Percentiles rank a stretch among this genome's conserved stretches.
phyloP scores from a whole-genome alignment of 92 coral and sea anemone genomes.

The Heteractis magnifica region DNA sequence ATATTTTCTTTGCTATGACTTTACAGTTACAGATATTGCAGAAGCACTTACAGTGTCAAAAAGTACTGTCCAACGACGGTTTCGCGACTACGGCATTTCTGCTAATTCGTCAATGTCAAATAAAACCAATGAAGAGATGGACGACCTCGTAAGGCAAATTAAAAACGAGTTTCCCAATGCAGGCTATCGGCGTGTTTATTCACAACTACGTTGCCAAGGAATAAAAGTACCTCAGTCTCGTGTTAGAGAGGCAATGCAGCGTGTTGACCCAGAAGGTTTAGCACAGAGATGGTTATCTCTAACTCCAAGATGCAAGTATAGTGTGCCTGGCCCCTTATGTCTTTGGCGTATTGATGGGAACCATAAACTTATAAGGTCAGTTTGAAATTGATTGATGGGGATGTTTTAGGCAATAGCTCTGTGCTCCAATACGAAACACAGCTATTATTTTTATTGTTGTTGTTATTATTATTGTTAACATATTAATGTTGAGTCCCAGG shows the following conservation, averaged over 20 bases:
- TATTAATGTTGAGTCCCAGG: too few relatives aligned
- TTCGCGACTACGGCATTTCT: constrained; percentile 46
- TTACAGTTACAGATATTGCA: constrained; percentile 59
- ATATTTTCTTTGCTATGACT: constrained; percentile 59
- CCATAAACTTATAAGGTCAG: constrained; percentile 61
- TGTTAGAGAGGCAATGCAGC: constrained; percentile 59
- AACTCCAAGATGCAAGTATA: constrained; percentile 56
- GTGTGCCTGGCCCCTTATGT: constrained; percentile 62
- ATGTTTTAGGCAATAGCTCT: too few relatives aligned
- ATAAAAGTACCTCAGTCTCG: constrained; percentile 48
- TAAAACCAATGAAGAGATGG: constrained; percentile 51
- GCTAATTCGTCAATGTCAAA: constrained; percentile 25
- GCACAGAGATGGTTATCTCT: constrained; percentile 58
- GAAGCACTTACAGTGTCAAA: constrained; percentile 52
- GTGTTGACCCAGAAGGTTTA: constrained; percentile 62
- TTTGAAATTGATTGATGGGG: background rate
- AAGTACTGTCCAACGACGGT: constrained; percentile 52
- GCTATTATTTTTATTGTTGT: too few relatives aligned
- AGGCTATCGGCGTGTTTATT: constrained; percentile 26
- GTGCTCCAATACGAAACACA: too few relatives aligned
- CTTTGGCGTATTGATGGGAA: constrained; percentile 70
- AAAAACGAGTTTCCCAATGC: constrained; percentile 49
- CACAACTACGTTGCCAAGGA: constrained; percentile 32
- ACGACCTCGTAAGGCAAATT: constrained; percentile 31
- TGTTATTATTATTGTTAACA: too few relatives aligned